Base-by-base conservation (phyloP, 1,140 invertebrate species). In the Pemphigus obesinymphae region DNA sequence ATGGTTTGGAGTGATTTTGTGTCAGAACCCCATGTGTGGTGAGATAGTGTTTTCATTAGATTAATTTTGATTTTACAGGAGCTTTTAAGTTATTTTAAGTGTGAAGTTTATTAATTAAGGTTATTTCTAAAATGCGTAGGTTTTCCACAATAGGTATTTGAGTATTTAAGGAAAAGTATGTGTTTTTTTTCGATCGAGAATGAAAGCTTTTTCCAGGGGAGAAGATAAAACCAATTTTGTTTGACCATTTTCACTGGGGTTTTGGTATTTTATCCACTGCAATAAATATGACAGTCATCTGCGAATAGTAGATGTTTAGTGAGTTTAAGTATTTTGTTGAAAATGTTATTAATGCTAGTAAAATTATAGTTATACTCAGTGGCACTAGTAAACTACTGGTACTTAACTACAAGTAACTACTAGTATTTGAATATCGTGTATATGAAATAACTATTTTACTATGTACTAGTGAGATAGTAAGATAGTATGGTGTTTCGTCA, bases 31-130 rank as follows among this genome's bases (percentile, higher is more conserved):
- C 48, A 75, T 10, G 20, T 75, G 15, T 73, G 70, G 23, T 43
- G 66, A 5, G 37, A 70, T 1, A 43, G 40, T 3, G 66, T 70
- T 70, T 70, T 70, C 0, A 70, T 70, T 45, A 70, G 26, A 8
- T 70, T 70, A 10, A 45, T 70, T 70, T 43, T 73, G 2, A 8
- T 73, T 73, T 73, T 73, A 17, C 70, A 48, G 5, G 45, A 73
- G 45, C 11, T 50, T 73, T 73, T 50, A 31, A 73, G 45, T 73
- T 73, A 1, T 72, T 72, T 72, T 13, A 72, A 13, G 23, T 48
- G 40, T 5, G 20, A 40, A 0, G 15, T 45, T 72, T 23, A 23
- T 48, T 15, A 15, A 45, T 40, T 4, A 72, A 72, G 23, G 23
- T 72, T 11, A 48, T 37, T 43, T 20, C 68, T 43, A 48, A 43